Evolutionary conservation across 2,113 vertebrate species (phyloP).

Genomic region (Chamaea fasciata): DNA sequence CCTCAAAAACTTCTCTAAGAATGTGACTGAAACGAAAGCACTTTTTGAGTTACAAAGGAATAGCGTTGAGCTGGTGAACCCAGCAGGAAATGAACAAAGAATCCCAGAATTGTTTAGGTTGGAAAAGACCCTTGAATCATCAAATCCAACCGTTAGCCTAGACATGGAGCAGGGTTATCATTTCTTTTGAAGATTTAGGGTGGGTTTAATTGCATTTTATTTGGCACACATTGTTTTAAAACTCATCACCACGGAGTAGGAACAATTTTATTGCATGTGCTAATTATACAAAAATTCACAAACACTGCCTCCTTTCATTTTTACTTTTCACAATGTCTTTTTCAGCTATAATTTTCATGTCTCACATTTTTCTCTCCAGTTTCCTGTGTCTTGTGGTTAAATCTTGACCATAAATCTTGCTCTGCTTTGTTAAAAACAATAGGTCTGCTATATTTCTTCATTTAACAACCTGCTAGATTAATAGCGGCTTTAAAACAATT

Average conservation of each 20-base stretch:
- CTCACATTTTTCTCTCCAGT: neutral
- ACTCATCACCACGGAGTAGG: neutral
- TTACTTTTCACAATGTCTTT: neutral
- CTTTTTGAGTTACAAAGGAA: neutral
- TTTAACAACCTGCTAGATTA: neutral
- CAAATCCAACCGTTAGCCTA: neutral
- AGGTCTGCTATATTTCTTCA: neutral
- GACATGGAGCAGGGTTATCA: neutral
- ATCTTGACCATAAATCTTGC: neutral
- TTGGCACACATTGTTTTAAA: neutral
- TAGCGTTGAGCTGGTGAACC: neutral
- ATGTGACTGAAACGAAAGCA: neutral
- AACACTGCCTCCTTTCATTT: neutral
- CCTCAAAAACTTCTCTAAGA: neutral
- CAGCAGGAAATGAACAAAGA: rapidly evolving
- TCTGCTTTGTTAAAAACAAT: constrained; percentile 15
- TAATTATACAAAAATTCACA: neutral
- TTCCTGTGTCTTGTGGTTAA: constrained; percentile 21
- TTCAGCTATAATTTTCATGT: neutral
- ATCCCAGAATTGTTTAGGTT: neutral
- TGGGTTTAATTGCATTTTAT: neutral
- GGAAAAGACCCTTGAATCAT: neutral
- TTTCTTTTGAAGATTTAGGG: neutral
- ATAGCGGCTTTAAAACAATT: constrained; percentile 33
- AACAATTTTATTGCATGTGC: neutral